These are phyloP conservation scores for Xerus rutilus DNA, from an alignment of 2,797 vertebrate species.

Conservation along the genomic window DNA sequence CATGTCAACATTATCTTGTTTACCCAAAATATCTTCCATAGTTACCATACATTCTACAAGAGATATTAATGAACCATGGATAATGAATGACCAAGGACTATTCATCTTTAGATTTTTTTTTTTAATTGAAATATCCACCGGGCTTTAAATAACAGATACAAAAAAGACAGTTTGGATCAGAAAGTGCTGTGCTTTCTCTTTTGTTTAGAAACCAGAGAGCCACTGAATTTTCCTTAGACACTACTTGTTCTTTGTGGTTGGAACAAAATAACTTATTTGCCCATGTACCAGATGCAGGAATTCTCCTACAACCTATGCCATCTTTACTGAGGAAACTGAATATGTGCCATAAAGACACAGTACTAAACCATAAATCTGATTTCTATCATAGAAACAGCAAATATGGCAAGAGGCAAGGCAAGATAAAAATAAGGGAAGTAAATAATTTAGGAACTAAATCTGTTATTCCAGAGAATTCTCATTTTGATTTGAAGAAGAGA, in stretches of 20 bases:
- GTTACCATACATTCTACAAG: constrained; percentile 80
- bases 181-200: constrained; percentile 90
- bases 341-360: constrained; percentile 76
- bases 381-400: constrained; percentile 72
- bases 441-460: constrained; percentile 86
- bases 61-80: constrained; percentile 80
- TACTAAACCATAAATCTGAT: constrained; percentile 64
- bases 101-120: constrained; percentile 81
- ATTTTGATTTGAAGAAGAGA: constrained; percentile 88
- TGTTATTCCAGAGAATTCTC: constrained; percentile 86
- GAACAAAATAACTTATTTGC: constrained; percentile 71
- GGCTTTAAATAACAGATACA: constrained; percentile 87
- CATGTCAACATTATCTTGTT: constrained; percentile 74
- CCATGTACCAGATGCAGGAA: constrained; percentile 50
- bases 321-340: constrained; percentile 66
- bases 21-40: constrained; percentile 79
- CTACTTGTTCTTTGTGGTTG: constrained; percentile 80
- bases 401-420: constrained; percentile 84
- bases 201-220: constrained; percentile 86
- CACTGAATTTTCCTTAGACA: constrained; percentile 86
- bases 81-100: constrained; percentile 85
- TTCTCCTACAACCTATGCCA: constrained; percentile 62
- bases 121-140: constrained; percentile 86
- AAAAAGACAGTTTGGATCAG: constrained; percentile 84
- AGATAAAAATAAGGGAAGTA: constrained; percentile 85